Conservation (phyloP, 1,140 invertebrate genomes). For the Orius laevigatus region DNA sequence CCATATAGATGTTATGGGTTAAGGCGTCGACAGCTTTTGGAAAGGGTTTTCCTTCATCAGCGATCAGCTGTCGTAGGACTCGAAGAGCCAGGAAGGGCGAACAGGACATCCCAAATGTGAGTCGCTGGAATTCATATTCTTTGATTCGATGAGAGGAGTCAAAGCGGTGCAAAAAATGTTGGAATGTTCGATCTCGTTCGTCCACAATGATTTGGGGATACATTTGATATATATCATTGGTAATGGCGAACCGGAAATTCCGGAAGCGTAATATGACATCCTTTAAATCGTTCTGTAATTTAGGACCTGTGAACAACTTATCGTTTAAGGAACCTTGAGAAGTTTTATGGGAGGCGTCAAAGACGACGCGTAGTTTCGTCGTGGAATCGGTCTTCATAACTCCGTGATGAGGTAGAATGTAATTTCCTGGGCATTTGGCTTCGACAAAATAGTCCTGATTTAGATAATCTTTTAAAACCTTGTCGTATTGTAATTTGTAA, state of each 20-base stretch:
- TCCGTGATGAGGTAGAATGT: not conserved
- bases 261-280: not conserved
- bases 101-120: conserved; percentile 24
- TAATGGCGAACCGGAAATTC: conserved; percentile 21
- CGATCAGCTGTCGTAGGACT: conserved; percentile 23
- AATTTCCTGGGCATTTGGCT: not conserved
- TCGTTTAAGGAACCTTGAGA: too few relatives aligned
- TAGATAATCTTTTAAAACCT: not conserved
- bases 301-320: not conserved
- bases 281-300: conserved; percentile 4
- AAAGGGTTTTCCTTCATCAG: conserved; percentile 20
- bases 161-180: conserved; percentile 20
- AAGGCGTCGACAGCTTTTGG: conserved; percentile 21
- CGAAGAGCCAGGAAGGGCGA: conserved; percentile 24
- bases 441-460: not conserved
- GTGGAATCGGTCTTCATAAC: not conserved
- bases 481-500: too few relatives aligned
- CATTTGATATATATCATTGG: conserved; percentile 29
- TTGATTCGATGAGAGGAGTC: conserved; percentile 12
- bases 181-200: not conserved
- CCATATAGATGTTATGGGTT: conserved; percentile 27
- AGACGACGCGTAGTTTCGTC: not conserved
- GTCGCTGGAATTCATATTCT: conserved; percentile 22
- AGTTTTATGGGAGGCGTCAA: not conserved
- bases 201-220: conserved; percentile 24